Evolutionary conservation across 2,113 vertebrate genomes (phyloP), one percentile per base, ranked within the genome.

Genomic region (Hippolais icterina): DNA sequence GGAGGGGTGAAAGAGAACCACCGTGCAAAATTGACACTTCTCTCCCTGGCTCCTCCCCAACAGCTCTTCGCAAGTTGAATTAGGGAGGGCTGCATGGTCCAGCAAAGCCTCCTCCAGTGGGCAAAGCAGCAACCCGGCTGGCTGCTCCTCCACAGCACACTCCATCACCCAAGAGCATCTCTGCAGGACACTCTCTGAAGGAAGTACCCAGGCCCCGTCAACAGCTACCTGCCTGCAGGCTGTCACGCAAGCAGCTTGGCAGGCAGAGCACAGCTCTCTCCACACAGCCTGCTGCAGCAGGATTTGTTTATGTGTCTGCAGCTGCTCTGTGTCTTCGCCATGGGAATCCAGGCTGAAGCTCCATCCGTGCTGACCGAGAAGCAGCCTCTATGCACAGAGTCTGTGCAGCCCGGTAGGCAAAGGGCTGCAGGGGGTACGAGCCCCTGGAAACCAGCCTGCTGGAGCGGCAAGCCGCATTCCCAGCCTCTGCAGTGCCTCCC

Each of bases 271-370:
- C 18, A 2, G 79, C 79, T 71, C 70, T 37, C 78, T 63, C 69
- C 60, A 31, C 50, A 42, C 68, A 50, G 84, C 77, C 69, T 50
- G 46, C 96, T 93, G 95, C 96, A 87, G 91, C 90, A 94, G 90
- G 24, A 42, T 79, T 93, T 90, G 86, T 91, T 94, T 88, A 56
- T 50, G 81, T 68, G 76, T 60, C 86, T 64, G 85, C 95, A 95
- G 95, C 94, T 94, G 95, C 91, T 94, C 68, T 15, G 5, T 24
- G 53, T 61, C 23, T 59, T 84, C 68, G 4, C 80, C 83, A 75
- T 54, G 92, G 86, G 92, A 94, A 96, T 87, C 49, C 87, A 47
- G 50, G 72, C 93, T 93, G 66, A 42, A 89, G 49, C 47, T 54
- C 76, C 89, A 77, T 64, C 35, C 46, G 20, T 12, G 78, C 23